A percentile compares a stretch with the other conserved stretches of the same genome.
phyloP scores from a whole-genome alignment of 2,797 vertebrate genomes.

The Salarias fasciatus region DNA sequence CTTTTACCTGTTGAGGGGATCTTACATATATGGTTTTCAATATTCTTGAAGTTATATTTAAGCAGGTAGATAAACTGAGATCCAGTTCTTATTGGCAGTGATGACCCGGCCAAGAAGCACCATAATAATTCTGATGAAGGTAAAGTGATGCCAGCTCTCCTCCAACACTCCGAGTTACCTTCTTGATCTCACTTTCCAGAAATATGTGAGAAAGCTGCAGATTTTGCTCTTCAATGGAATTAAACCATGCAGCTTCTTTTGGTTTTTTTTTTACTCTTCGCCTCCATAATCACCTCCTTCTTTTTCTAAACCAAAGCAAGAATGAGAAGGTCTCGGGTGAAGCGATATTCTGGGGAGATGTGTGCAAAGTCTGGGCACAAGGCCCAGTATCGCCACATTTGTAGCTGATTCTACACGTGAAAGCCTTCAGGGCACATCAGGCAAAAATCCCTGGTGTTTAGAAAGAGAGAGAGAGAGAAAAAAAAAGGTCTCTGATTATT shows the following conservation, averaged over 20 bases:
- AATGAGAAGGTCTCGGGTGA: constrained; percentile 30
- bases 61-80: too few relatives aligned
- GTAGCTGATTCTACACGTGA: constrained; percentile 70
- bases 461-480: constrained; percentile 19
- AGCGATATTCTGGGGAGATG: constrained; percentile 32
- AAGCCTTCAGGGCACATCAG: constrained; percentile 74
- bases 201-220: constrained; percentile 2
- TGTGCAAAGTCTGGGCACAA: constrained; percentile 61
- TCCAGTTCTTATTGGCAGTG: too few relatives aligned
- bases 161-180: too few relatives aligned
- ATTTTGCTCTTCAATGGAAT: constrained; percentile 9
- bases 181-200: too few relatives aligned
- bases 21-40: too few relatives aligned
- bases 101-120: too few relatives aligned
- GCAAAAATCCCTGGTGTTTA: constrained; percentile 61
- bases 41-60: too few relatives aligned
- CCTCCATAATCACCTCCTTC: constrained; percentile 36
- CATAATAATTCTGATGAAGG: too few relatives aligned
- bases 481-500: constrained; percentile 53
- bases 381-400: constrained; percentile 66
- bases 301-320: constrained; percentile 23
- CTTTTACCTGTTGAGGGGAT: too few relatives aligned
- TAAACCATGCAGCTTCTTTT: not conserved
- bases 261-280: constrained; percentile 9
- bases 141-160: too few relatives aligned